These are phyloP conservation scores for Malacoctenus gilli DNA, from an alignment of 2,797 vertebrate species.

Conservation along the genomic window DNA sequence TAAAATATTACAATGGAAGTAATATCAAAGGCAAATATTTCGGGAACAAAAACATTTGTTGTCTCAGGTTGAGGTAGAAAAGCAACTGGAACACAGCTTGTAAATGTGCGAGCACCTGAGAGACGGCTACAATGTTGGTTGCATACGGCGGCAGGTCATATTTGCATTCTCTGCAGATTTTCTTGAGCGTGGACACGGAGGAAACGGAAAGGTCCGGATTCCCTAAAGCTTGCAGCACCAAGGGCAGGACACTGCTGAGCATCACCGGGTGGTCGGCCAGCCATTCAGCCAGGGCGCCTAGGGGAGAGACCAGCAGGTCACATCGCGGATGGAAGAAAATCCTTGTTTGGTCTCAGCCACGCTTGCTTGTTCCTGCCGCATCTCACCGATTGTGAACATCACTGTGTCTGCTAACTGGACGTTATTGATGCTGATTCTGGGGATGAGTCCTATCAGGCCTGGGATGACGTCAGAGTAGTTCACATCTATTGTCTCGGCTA, in stretches of 20 bases:
- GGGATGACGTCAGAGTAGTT: slow-evolving; percentile 98
- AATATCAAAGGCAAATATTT: slow-evolving; percentile 47
- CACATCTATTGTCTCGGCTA: slow-evolving; percentile 96
- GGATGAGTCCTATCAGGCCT: slow-evolving; percentile 96
- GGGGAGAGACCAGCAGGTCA: slow-evolving; percentile 19
- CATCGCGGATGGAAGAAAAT: not conserved
- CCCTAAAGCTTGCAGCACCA: slow-evolving; percentile 94
- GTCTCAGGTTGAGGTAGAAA: slow-evolving; percentile 1
- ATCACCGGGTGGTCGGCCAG: slow-evolving; percentile 97
- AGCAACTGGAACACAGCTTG: not conserved
- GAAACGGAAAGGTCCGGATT: slow-evolving; percentile 98
- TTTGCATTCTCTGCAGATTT: slow-evolving; percentile 98
- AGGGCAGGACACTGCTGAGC: slow-evolving; percentile 95
- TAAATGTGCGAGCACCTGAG: slow-evolving; percentile 85
- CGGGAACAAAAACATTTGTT: slow-evolving; percentile 22
- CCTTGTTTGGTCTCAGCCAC: too few species aligned
- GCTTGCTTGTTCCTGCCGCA: not conserved
- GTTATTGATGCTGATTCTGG: slow-evolving; percentile 96
- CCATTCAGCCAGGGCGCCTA: slow-evolving; percentile 98
- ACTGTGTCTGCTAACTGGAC: slow-evolving; percentile 97
- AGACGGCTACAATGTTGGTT: slow-evolving; percentile 97
- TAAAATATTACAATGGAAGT: slow-evolving; percentile 20
- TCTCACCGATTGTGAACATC: slow-evolving; percentile 97
- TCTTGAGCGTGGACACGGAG: slow-evolving; percentile 97
- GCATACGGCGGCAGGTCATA: slow-evolving; percentile 95